phyloP scores from a whole-genome alignment of 2,888 invertebrate genomes.

The Cylloceria caligata region DNA sequence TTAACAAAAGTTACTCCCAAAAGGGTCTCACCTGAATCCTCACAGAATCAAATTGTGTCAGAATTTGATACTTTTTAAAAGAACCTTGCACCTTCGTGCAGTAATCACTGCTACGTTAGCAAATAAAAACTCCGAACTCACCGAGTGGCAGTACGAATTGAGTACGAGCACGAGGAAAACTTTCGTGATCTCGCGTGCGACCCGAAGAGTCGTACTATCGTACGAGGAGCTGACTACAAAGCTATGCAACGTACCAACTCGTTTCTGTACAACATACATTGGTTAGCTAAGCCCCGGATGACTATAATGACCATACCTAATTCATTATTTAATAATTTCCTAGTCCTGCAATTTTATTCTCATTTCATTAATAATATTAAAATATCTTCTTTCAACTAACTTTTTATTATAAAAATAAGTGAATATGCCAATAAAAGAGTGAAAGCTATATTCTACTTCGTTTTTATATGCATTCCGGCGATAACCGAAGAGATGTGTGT shows the following conservation, averaged over 20 bases:
- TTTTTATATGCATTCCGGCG: too few relatives aligned
- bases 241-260: constrained; percentile 33
- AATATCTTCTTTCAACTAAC: background rate
- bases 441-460: background rate
- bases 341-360: background rate
- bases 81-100: background rate
- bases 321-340: constrained; percentile 12
- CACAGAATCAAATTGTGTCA: background rate
- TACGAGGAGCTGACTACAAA: constrained; percentile 20
- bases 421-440: background rate
- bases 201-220: constrained; percentile 69
- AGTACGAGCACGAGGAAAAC: constrained; percentile 60
- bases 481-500: too few relatives aligned
- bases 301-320: background rate
- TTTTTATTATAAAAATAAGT: background rate
- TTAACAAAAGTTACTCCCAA: too few relatives aligned
- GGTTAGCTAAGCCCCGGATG: background rate
- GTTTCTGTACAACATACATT: constrained; percentile 10
- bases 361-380: background rate
- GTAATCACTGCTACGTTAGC: constrained; percentile 1
- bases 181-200: constrained; percentile 74
- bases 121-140: background rate
- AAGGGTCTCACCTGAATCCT: background rate
- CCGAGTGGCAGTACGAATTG: background rate
- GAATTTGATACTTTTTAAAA: too few relatives aligned